Evolutionary conservation across 2,113 vertebrate species (phyloP).

Genomic region (Ophiodon elongatus): DNA sequence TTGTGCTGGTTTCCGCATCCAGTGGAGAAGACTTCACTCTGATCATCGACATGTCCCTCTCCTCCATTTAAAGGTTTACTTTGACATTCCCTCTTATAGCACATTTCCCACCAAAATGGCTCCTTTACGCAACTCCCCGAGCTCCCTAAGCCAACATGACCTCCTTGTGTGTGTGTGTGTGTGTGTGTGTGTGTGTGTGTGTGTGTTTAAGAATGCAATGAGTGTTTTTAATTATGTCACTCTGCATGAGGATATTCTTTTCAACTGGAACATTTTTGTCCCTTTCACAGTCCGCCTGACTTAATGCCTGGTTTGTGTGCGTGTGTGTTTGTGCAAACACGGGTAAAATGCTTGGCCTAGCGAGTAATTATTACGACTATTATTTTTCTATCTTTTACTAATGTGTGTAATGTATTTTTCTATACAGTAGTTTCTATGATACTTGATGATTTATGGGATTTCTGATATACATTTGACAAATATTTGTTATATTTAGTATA

Average conservation of each 20-base stretch:
- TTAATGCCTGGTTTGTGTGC: slow-evolving; percentile 7
- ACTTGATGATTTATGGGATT: background rate
- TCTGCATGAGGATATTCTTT: slow-evolving; percentile 59
- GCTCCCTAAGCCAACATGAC: slow-evolving; percentile 76
- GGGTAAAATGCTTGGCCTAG: too few species aligned
- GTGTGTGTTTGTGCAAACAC: background rate
- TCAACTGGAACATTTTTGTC: slow-evolving; percentile 61
- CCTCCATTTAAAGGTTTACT: slow-evolving; percentile 63
- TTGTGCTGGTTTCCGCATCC: slow-evolving; percentile 74
- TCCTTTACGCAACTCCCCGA: slow-evolving; percentile 73
- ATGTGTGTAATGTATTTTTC: background rate
- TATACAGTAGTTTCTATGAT: background rate
- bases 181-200: slow-evolving; percentile 45
- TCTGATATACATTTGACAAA: background rate
- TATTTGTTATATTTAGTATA: background rate
- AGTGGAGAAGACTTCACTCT: slow-evolving; percentile 60
- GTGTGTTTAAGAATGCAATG: slow-evolving; percentile 64
- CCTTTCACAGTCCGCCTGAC: slow-evolving; percentile 43
- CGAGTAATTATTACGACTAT: background rate
- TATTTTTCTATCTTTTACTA: background rate
- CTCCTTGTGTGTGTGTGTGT: slow-evolving; percentile 49
- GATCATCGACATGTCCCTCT: slow-evolving; percentile 60
- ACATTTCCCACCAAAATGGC: slow-evolving; percentile 79
- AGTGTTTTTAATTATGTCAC: slow-evolving; percentile 82
- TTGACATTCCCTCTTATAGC: slow-evolving; percentile 71